Conservation (phyloP, 2,888 invertebrate species). For the Mechanitis mazaeus region DNA sequence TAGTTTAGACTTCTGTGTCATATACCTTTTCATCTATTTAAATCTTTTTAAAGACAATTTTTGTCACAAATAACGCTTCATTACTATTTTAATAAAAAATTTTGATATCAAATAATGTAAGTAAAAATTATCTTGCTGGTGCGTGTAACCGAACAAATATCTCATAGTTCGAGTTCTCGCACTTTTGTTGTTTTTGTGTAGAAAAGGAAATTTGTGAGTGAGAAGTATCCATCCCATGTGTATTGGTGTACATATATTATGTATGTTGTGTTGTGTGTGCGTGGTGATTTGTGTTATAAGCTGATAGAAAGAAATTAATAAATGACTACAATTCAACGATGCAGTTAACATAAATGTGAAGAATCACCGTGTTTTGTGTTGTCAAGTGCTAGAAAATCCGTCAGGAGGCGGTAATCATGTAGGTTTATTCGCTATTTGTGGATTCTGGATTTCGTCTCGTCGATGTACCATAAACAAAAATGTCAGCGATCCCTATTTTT, state of each 20-base stretch:
- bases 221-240: slow-evolving; percentile 48
- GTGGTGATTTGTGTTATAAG: slow-evolving; percentile 77
- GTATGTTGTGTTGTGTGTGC: slow-evolving; percentile 76
- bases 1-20: no score
- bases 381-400: slow-evolving; percentile 73
- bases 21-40: no score
- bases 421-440: slow-evolving; percentile 75
- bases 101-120: no score
- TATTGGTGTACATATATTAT: slow-evolving; percentile 53
- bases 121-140: slow-evolving; percentile 18
- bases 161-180: slow-evolving; percentile 38
- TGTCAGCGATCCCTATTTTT: slow-evolving; percentile 78
- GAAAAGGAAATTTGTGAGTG: slow-evolving; percentile 43
- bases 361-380: slow-evolving; percentile 69
- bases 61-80: no score
- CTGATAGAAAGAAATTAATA: slow-evolving; percentile 75
- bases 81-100: no score
- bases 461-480: slow-evolving; percentile 78
- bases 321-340: slow-evolving; percentile 69
- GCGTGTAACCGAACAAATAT: slow-evolving; percentile 37
- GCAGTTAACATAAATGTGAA: slow-evolving; percentile 73
- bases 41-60: no score
- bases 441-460: slow-evolving; percentile 70
- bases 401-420: slow-evolving; percentile 76
- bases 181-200: slow-evolving; percentile 44